These are phyloP conservation scores for Colistium nudipinnis DNA, from an alignment of 2,113 vertebrate species.

Conservation along the genomic window DNA sequence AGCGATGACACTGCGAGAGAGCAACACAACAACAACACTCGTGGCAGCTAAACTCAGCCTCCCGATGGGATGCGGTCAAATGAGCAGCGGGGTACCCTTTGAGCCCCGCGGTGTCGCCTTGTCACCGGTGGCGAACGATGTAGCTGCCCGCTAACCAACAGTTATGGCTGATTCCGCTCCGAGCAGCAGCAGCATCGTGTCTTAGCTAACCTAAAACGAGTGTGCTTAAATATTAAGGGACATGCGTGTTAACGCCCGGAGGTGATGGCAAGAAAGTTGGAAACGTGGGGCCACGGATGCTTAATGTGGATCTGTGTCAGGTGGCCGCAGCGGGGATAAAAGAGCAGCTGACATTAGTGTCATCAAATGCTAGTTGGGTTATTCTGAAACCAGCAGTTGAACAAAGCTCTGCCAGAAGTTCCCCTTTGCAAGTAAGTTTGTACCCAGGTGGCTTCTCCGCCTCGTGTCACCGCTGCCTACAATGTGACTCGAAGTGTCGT, in stretches of 20 bases:
- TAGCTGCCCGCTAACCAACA: no score
- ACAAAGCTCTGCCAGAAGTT: not conserved
- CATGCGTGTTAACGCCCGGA: not conserved
- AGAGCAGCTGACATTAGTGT: not conserved
- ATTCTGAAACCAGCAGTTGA: not conserved
- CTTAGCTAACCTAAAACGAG: not conserved
- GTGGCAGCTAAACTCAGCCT: not conserved
- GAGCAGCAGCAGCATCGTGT: not conserved
- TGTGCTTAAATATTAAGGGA: not conserved
- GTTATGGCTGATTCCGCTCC: not conserved
- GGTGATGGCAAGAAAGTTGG: not conserved
- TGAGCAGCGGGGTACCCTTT: not conserved
- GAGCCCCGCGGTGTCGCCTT: not conserved
- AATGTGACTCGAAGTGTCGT: slow-evolving; percentile 18
- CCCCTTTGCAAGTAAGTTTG: not conserved
- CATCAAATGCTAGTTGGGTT: not conserved
- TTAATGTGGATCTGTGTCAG: not conserved
- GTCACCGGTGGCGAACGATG: not conserved
- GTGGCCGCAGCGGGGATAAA: not conserved
- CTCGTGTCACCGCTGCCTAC: not conserved
- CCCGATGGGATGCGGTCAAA: not conserved
- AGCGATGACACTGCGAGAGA: slow-evolving; percentile 52
- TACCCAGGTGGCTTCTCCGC: not conserved
- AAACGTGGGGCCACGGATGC: no score
- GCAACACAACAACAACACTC: slow-evolving; percentile 40